Percentiles rank a stretch among this genome's conserved stretches.
Conservation (phyloP, 2,797 vertebrate species). For the Sarcophilus harrisii region DNA sequence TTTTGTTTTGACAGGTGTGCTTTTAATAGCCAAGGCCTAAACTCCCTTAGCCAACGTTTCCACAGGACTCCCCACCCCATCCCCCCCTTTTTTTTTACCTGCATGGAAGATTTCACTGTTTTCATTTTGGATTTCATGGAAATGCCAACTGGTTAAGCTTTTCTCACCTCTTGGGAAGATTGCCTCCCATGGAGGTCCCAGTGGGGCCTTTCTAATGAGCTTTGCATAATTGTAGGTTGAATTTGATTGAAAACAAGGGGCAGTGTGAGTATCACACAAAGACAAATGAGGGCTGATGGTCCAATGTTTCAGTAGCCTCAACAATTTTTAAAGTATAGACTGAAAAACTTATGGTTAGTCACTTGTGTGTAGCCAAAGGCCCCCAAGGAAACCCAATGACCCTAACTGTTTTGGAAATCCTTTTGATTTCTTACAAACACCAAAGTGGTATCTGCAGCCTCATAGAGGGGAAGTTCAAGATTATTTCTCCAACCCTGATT, state of each 20-base stretch:
- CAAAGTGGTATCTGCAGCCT: constrained; percentile 61
- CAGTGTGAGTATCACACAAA: constrained; percentile 59
- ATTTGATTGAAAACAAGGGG: constrained; percentile 64
- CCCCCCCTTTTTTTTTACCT: constrained; percentile 52
- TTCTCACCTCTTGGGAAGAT: constrained; percentile 83
- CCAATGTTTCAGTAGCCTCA: constrained; percentile 4
- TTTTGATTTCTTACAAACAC: constrained; percentile 57
- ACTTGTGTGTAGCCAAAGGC: not conserved
- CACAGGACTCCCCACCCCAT: constrained; percentile 60
- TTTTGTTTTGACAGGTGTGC: constrained; percentile 82
- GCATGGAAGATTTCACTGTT: constrained; percentile 80
- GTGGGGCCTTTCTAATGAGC: constrained; percentile 80
- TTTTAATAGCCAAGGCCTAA: constrained; percentile 70
- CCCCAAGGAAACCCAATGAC: constrained; percentile 11
- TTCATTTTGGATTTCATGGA: constrained; percentile 82
- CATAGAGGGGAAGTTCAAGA: constrained; percentile 69
- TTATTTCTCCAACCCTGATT: constrained; percentile 65
- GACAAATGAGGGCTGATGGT: constrained; percentile 32
- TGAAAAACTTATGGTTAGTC: constrained; percentile 41
- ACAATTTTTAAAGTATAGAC: constrained; percentile 6
- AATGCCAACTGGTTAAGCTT: constrained; percentile 82
- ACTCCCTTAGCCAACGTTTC: constrained; percentile 50
- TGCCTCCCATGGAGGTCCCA: constrained; percentile 78
- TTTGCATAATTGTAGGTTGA: constrained; percentile 76
- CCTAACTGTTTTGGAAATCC: constrained; percentile 45